Evolutionary conservation across 2,797 vertebrate species (phyloP).

Genomic region (Phylloscopus collybita): DNA sequence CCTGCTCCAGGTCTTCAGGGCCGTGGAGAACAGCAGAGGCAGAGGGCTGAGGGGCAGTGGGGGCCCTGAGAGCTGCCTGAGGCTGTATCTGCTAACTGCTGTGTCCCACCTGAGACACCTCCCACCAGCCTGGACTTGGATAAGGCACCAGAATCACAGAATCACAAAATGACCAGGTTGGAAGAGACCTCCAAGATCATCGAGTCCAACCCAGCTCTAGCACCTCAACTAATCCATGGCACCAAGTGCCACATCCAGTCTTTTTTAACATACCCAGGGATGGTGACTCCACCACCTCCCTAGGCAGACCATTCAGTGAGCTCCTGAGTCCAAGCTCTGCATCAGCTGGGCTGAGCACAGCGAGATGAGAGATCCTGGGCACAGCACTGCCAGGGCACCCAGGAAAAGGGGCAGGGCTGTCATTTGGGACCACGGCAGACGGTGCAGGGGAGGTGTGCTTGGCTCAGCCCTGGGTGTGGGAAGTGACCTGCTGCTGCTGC

Average conservation of each 20-base stretch:
- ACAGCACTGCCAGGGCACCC: neutral
- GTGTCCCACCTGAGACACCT: neutral
- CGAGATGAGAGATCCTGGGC: neutral
- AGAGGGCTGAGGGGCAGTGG: neutral
- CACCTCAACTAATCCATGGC: too few species aligned
- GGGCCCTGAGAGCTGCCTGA: neutral
- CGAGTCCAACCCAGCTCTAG: too few species aligned
- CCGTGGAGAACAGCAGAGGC: neutral
- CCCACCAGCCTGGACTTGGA: neutral
- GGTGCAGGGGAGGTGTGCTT: neutral
- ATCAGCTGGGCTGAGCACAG: neutral
- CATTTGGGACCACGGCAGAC: fast-evolving
- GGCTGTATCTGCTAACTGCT: neutral
- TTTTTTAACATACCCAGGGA: too few species aligned
- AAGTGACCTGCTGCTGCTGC: neutral
- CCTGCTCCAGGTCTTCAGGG: neutral
- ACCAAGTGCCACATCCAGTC: too few species aligned
- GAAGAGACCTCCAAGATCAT: too few species aligned
- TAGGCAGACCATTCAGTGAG: neutral
- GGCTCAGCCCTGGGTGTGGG: neutral
- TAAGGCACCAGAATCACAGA: neutral
- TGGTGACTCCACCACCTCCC: too few species aligned
- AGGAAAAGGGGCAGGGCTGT: neutral
- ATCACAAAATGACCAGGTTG: too few species aligned
- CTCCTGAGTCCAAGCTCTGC: neutral